Evolutionary conservation across 1,140 invertebrate genomes (phyloP).

Genomic region (Apis florea): DNA sequence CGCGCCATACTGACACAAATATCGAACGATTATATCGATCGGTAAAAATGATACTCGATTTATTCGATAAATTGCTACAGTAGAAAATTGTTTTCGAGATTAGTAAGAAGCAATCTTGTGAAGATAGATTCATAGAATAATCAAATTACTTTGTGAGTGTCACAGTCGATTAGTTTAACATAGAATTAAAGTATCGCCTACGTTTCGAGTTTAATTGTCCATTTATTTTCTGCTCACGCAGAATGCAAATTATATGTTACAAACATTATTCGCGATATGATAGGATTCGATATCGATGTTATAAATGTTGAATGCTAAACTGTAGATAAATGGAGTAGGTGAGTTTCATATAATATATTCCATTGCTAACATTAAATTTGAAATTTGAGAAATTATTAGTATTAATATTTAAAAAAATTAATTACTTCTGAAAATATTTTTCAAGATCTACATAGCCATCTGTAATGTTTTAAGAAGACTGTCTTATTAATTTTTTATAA

Average conservation of each 20-base stretch:
- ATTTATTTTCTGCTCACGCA: constrained; percentile 25
- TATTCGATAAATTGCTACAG: too few species aligned
- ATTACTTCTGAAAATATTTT: not conserved
- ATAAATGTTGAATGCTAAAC: not conserved
- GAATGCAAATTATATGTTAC: too few species aligned
- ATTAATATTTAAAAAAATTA: too few species aligned
- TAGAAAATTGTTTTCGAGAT: not conserved
- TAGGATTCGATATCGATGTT: constrained; percentile 23
- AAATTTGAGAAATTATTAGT: not conserved
- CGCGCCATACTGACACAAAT: not conserved
- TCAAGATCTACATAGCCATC: not conserved
- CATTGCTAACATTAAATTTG: not conserved
- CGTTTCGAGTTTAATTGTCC: too few species aligned
- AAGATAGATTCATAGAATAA: not conserved
- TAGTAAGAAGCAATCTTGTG: not conserved
- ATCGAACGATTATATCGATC: constrained; percentile 8
- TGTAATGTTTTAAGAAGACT: not conserved
- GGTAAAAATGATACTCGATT: not conserved
- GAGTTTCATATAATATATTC: constrained; percentile 22
- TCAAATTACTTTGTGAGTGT: not conserved
- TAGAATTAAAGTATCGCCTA: not conserved
- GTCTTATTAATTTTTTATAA: constrained; percentile 12
- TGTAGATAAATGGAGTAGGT: constrained; percentile 12
- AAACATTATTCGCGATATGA: not conserved
- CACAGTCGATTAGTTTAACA: not conserved